Percentiles rank a stretch among this genome's conserved stretches.
Evolutionary conservation across 2,797 vertebrate genomes (phyloP).

Genomic region (Mus caroli): DNA sequence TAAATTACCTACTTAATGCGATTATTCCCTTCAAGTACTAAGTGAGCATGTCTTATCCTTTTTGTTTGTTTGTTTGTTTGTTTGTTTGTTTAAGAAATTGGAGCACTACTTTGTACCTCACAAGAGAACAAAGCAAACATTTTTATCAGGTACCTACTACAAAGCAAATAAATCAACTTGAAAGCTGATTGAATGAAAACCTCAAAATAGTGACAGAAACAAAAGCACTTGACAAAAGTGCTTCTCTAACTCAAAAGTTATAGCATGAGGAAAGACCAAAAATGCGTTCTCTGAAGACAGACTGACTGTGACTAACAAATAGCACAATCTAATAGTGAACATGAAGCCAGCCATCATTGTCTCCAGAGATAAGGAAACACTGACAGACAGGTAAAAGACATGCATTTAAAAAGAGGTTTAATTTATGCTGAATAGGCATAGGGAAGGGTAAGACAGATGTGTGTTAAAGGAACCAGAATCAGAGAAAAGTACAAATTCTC

Average conservation of each 20-base stretch:
- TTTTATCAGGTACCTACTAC: background rate
- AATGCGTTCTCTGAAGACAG: background rate
- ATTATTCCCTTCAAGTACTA: conserved; percentile 69
- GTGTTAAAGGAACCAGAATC: background rate
- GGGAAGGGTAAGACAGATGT: background rate
- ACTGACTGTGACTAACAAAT: background rate
- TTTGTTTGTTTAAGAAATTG: conserved; percentile 32
- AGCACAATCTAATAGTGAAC: background rate
- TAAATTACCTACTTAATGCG: conserved; percentile 71
- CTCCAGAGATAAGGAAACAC: background rate
- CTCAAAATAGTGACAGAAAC: conserved; percentile 23
- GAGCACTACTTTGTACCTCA: background rate
- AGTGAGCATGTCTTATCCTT: conserved; percentile 50
- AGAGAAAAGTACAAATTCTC: background rate
- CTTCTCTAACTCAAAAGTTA: background rate
- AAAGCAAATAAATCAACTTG: conserved; percentile 30
- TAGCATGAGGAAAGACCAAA: background rate
- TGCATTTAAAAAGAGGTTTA: background rate
- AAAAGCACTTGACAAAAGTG: background rate
- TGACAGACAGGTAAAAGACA: background rate
- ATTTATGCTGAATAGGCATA: background rate
- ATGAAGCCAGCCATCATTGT: conserved; percentile 1
- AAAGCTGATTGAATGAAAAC: conserved; percentile 7
- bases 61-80: background rate
- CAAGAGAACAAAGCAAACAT: background rate